A percentile compares a stretch with the other conserved stretches of the same genome.
Conservation (phyloP, 92 coral and sea anemone species). For the Chrysogorgia sp. region DNA sequence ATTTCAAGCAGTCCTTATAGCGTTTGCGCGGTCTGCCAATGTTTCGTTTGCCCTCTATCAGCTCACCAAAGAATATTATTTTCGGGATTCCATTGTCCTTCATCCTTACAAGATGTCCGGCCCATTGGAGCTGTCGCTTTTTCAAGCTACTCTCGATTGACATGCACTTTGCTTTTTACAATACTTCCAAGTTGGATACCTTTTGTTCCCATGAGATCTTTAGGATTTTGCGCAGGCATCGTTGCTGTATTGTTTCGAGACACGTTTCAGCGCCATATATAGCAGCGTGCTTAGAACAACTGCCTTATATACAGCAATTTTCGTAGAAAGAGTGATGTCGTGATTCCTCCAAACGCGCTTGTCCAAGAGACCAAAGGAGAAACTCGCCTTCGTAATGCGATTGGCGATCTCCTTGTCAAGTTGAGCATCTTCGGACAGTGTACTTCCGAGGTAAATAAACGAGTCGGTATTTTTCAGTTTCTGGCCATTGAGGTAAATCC, state of each 20-base stretch:
- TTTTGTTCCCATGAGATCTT: neutral
- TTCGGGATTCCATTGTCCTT: neutral
- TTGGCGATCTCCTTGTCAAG: constrained; percentile 10
- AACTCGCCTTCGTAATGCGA: constrained; percentile 39
- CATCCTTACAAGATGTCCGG: neutral
- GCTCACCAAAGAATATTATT: neutral
- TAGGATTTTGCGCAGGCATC: neutral
- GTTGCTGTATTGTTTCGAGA: neutral
- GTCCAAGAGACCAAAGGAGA: constrained; percentile 19
- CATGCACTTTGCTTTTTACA: neutral
- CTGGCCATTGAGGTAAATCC: neutral
- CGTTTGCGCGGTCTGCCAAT: neutral
- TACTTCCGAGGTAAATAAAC: constrained; percentile 38
- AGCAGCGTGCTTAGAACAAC: constrained; percentile 6
- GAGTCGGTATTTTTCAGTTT: constrained; percentile 8
- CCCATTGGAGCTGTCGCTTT: neutral
- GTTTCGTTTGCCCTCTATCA: neutral
- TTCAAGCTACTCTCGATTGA: neutral
- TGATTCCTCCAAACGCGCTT: constrained; percentile 22
- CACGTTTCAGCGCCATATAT: constrained; percentile 5
- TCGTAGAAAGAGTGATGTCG: neutral
- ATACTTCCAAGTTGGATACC: neutral
- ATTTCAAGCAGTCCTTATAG: neutral
- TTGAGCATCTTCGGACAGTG: constrained; percentile 24
- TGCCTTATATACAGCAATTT: neutral